Conservation (phyloP, 2,888 invertebrate genomes). For the Acleris laterana region DNA sequence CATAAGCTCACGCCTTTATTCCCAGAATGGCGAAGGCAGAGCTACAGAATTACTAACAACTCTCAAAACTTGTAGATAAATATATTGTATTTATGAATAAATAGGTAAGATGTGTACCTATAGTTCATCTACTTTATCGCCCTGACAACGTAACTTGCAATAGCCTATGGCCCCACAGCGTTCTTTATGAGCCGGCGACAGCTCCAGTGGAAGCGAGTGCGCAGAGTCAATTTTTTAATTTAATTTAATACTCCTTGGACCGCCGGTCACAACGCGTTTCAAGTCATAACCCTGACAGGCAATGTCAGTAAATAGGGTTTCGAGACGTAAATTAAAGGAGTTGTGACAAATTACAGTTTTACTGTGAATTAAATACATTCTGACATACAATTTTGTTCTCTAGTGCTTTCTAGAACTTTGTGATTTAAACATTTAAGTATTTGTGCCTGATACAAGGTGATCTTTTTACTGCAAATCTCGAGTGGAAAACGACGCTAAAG, state of each 20-base stretch:
- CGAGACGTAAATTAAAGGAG: not conserved
- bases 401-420: too few relatives aligned
- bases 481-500: too few relatives aligned
- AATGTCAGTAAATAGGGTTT: conserved; percentile 3
- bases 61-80: too few relatives aligned
- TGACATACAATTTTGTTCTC: not conserved
- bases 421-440: too few relatives aligned
- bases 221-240: conserved; percentile 21
- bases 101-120: too few relatives aligned
- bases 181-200: conserved; percentile 7
- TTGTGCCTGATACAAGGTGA: too few relatives aligned
- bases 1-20: too few relatives aligned
- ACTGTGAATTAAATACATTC: not conserved
- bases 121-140: too few relatives aligned
- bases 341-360: not conserved
- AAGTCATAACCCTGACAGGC: conserved; percentile 1
- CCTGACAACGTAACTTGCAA: not conserved
- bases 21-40: too few relatives aligned
- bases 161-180: conserved; percentile 1
- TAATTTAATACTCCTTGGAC: conserved; percentile 17
- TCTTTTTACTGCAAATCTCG: too few relatives aligned
- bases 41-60: too few relatives aligned
- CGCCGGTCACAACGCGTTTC: conserved; percentile 14
- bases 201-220: conserved; percentile 6
- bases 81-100: too few relatives aligned